Evolutionary conservation across 2,797 vertebrate genomes (phyloP).

Genomic region (Sebastes melanostomus): DNA sequence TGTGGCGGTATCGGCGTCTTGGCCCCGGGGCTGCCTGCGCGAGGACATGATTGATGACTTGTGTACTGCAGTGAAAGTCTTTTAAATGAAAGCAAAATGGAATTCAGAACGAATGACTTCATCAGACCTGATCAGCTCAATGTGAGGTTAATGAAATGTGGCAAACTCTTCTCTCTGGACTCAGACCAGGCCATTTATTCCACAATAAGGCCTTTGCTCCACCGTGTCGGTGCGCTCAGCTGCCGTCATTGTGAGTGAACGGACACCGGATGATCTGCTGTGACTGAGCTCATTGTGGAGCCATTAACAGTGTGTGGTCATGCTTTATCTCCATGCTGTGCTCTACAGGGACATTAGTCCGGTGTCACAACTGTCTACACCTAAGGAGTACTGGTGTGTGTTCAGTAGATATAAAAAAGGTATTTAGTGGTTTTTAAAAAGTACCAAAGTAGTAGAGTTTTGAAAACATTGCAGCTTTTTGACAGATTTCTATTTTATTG

Average conservation of each 20-base stretch:
- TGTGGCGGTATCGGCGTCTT: slow-evolving; percentile 50
- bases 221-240: slow-evolving; percentile 42
- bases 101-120: slow-evolving; percentile 71
- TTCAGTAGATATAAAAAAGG: background rate
- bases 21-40: slow-evolving; percentile 34
- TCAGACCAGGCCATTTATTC: slow-evolving; percentile 64
- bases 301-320: slow-evolving; percentile 17
- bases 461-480: background rate
- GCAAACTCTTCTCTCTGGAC: slow-evolving; percentile 54
- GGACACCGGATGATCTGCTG: slow-evolving; percentile 29
- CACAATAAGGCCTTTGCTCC: slow-evolving; percentile 48
- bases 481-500: background rate
- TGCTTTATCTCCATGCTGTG: slow-evolving; percentile 4
- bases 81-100: slow-evolving; percentile 69
- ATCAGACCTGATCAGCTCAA: slow-evolving; percentile 64
- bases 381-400: background rate
- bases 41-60: slow-evolving; percentile 79
- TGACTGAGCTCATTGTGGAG: slow-evolving; percentile 18
- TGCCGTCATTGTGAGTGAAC: slow-evolving; percentile 29
- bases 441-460: background rate
- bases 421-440: background rate
- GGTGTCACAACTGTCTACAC: slow-evolving; percentile 14
- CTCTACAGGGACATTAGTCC: slow-evolving; percentile 10
- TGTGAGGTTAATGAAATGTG: slow-evolving; percentile 74
- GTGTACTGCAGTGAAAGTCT: slow-evolving; percentile 68